Percentiles rank a stretch among this genome's conserved stretches.
Evolutionary conservation across 2,113 vertebrate species (phyloP).

Genomic region (Chaetops frenatus): DNA sequence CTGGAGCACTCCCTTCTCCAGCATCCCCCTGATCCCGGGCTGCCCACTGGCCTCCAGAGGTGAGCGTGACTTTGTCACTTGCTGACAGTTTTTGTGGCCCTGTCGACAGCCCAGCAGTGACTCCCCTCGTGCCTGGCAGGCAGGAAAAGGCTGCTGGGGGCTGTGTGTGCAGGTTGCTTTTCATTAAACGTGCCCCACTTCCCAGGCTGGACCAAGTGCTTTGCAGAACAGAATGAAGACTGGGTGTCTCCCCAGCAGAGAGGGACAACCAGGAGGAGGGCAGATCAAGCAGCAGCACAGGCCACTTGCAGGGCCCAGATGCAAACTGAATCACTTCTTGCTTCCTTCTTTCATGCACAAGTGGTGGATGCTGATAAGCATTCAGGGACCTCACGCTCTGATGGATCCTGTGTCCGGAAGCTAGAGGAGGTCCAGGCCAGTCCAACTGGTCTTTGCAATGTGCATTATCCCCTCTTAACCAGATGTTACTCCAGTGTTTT

Average conservation of each 20-base stretch:
- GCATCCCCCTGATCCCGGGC: accelerated
- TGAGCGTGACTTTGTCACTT: accelerated
- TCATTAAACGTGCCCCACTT: background rate
- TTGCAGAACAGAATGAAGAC: background rate
- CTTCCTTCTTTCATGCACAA: background rate
- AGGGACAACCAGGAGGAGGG: accelerated
- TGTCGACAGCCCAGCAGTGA: background rate
- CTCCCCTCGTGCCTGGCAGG: background rate
- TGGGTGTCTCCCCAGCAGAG: background rate
- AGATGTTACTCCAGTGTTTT: background rate
- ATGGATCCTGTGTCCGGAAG: background rate
- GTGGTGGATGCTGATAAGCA: background rate
- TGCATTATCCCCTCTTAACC: background rate
- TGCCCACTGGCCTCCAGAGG: background rate
- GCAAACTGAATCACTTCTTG: background rate
- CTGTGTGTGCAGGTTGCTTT: background rate
- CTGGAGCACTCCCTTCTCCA: background rate
- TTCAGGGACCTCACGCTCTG: background rate
- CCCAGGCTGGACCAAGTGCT: accelerated
- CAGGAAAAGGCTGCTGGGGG: background rate
- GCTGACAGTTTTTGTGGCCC: accelerated
- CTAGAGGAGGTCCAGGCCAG: background rate
- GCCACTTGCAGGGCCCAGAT: background rate
- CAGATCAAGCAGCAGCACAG: background rate
- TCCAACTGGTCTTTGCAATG: background rate